Conservation (phyloP, 2,797 vertebrate genomes). For the Carduelis carduelis region DNA sequence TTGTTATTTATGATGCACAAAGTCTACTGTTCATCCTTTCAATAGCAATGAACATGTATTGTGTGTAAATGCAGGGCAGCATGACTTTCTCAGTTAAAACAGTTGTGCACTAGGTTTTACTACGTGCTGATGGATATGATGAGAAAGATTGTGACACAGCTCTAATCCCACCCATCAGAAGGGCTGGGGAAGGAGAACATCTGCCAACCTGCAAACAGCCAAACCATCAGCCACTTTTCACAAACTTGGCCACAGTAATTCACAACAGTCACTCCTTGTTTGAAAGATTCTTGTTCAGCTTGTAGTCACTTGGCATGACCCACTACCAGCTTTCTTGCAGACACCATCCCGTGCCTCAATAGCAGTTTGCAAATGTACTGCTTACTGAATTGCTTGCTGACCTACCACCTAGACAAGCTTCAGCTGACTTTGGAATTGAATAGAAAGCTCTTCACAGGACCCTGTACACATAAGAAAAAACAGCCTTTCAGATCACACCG, state of each 20-base stretch:
- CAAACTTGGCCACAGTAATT: not conserved
- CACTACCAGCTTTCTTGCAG: not conserved
- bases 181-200: not conserved
- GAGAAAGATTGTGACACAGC: not conserved
- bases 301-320: not conserved
- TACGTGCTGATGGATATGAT: accelerated
- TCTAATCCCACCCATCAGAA: not conserved
- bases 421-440: not conserved
- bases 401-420: not conserved
- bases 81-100: not conserved
- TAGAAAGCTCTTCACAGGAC: not conserved
- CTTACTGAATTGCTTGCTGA: not conserved
- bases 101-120: not conserved
- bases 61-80: not conserved
- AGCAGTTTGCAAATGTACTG: not conserved
- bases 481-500: not conserved
- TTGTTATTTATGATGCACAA: not conserved
- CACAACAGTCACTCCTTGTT: not conserved
- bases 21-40: not conserved
- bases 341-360: not conserved
- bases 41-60: not conserved
- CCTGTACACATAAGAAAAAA: not conserved
- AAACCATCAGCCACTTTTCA: not conserved
- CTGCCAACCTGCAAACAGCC: not conserved
- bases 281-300: not conserved